phyloP scores from a whole-genome alignment of 2,113 vertebrate species.

The Mixornis gularis region DNA sequence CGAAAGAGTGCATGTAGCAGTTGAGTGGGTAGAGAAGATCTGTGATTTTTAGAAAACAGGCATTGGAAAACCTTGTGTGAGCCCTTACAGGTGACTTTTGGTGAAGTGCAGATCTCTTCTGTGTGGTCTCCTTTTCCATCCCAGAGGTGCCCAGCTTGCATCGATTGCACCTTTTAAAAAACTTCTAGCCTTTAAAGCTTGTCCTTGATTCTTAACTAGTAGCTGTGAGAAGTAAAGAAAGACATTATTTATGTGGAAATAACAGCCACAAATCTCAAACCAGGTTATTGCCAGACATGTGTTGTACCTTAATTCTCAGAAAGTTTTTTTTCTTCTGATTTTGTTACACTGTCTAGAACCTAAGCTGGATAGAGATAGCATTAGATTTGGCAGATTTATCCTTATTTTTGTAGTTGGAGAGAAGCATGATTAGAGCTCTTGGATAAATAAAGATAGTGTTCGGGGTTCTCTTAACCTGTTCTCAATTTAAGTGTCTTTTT shows the following conservation, averaged over 20 bases:
- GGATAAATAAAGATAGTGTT: neutral
- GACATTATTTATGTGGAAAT: neutral
- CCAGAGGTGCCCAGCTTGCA: neutral
- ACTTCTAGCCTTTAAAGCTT: neutral
- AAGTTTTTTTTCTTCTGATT: neutral
- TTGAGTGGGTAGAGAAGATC: neutral
- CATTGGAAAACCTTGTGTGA: neutral
- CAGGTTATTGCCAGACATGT: neutral
- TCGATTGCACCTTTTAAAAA: neutral
- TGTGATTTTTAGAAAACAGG: neutral
- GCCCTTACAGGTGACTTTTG: neutral
- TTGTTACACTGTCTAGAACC: neutral
- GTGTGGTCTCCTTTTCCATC: fast-evolving
- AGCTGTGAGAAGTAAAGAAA: neutral
- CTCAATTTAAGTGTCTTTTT: neutral
- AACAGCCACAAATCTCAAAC: neutral
- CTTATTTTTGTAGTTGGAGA: neutral
- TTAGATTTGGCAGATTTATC: neutral
- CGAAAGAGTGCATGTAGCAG: neutral
- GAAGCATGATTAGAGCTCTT: neutral
- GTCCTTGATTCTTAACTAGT: neutral
- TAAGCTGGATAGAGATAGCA: neutral
- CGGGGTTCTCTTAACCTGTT: neutral
- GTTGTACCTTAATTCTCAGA: fast-evolving
- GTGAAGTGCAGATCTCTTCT: neutral